These are phyloP conservation scores for Archips crataeganus DNA, from an alignment of 2,888 invertebrate genomes.

Conservation along the genomic window DNA sequence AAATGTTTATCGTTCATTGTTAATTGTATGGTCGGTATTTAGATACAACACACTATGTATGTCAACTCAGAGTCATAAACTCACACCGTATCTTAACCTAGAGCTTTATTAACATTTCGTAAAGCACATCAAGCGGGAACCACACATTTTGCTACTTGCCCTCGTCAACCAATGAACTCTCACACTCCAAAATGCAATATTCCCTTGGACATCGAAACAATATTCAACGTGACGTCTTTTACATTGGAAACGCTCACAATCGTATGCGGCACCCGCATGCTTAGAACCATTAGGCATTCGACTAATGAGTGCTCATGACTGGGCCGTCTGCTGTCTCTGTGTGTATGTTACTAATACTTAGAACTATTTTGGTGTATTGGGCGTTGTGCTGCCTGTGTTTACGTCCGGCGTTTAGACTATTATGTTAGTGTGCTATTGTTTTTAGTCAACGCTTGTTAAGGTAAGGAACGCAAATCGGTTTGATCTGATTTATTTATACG, in stretches of 20 bases:
- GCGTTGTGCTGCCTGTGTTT: background rate
- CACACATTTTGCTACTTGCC: too few species aligned
- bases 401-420: conserved; percentile 2
- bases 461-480: too few species aligned
- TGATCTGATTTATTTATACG: too few species aligned
- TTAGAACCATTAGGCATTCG: conserved; percentile 77
- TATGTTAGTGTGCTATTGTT: background rate
- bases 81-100: too few species aligned
- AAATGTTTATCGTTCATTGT: too few species aligned
- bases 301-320: conserved; percentile 74
- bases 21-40: too few species aligned
- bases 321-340: conserved; percentile 51
- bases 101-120: background rate
- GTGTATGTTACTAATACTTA: conserved; percentile 37
- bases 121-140: background rate
- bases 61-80: too few species aligned
- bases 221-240: conserved; percentile 41
- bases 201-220: background rate
- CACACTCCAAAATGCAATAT: background rate
- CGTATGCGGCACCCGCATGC: conserved; percentile 74
- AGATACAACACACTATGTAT: too few species aligned
- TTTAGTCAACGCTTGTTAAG: too few species aligned
- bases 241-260: conserved; percentile 53
- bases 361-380: conserved; percentile 17
- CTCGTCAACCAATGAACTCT: too few species aligned